A percentile compares a stretch with the other conserved stretches of the same genome.
Evolutionary conservation across 64 coral and sea anemone species (phyloP).

Genomic region (Pocillopora verrucosa): DNA sequence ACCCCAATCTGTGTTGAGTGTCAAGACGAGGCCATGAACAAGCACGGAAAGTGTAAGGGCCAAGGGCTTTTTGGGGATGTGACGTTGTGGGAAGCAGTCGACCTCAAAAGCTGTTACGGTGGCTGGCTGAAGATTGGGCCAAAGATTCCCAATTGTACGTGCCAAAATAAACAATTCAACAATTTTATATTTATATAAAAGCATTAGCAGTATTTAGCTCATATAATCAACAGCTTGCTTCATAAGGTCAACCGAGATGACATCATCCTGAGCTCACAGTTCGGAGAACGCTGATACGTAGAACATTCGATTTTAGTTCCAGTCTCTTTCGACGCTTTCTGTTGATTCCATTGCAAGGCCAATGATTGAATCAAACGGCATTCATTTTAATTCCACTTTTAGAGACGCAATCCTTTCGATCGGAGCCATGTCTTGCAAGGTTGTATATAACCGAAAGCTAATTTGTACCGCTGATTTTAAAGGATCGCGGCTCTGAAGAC

Average conservation of each 20-base stretch:
- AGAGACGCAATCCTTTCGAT: too few species aligned
- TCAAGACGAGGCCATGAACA: constrained; percentile 75
- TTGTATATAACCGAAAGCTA: too few species aligned
- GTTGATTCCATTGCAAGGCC: too few species aligned
- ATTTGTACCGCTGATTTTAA: too few species aligned
- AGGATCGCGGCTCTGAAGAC: too few species aligned
- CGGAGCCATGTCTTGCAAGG: too few species aligned
- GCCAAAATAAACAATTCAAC: constrained; percentile 67
- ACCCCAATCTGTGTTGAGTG: constrained; percentile 88
- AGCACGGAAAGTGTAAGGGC: constrained; percentile 70
- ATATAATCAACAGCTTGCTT: not conserved
- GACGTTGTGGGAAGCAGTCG: constrained; percentile 73
- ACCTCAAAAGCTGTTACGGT: constrained; percentile 80
- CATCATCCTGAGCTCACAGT: too few species aligned
- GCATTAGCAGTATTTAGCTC: not conserved
- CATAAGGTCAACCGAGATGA: not conserved
- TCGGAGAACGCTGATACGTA: too few species aligned
- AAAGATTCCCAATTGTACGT: constrained; percentile 65
- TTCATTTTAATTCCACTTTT: too few species aligned
- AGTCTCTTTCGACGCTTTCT: too few species aligned
- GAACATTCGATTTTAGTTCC: too few species aligned
- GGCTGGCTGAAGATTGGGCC: constrained; percentile 77
- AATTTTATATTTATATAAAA: constrained; percentile 94
- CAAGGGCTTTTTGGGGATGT: constrained; percentile 68
- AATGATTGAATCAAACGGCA: too few species aligned